These are phyloP conservation scores for Prostheceraeus crozeri DNA, from an alignment of 2,888 invertebrate species.

Conservation along the genomic window DNA sequence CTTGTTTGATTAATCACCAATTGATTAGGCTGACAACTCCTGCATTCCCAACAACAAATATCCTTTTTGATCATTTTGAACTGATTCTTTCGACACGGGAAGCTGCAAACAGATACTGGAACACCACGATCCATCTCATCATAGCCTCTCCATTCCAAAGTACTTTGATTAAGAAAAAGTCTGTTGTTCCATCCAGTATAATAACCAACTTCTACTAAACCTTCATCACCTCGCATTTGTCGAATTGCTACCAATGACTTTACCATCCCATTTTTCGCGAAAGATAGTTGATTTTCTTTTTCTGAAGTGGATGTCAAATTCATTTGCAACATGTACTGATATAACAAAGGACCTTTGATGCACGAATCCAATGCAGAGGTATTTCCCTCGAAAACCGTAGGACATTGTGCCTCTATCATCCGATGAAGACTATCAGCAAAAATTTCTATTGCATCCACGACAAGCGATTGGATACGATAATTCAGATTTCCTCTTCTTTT, in stretches of 20 bases:
- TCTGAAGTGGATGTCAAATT: too few species aligned
- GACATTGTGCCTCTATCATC: conserved; percentile 43
- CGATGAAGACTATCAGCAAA: conserved; percentile 6
- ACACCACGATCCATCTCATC: too few species aligned
- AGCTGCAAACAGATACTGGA: conserved; percentile 20
- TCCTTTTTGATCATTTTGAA: neutral
- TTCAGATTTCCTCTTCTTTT: too few species aligned
- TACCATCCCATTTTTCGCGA: too few species aligned
- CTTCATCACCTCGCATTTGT: too few species aligned
- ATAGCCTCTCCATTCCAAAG: too few species aligned
- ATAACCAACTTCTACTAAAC: too few species aligned
- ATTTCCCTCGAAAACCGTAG: conserved; percentile 37
- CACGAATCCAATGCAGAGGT: neutral
- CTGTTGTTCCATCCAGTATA: too few species aligned
- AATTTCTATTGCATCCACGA: neutral
- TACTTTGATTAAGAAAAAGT: too few species aligned
- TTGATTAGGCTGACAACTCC: conserved; percentile 40
- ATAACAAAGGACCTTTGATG: neutral
- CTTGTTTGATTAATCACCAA: conserved; percentile 35
- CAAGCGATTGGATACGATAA: too few species aligned
- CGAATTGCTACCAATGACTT: too few species aligned
- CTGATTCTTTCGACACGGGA: neutral
- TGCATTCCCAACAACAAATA: conserved; percentile 40
- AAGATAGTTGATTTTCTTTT: too few species aligned
- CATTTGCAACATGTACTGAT: neutral